A percentile compares a stretch with the other conserved stretches of the same genome.
These are phyloP conservation scores for Diplodus puntazzo DNA, from an alignment of 2,797 vertebrate genomes.

Conservation along the genomic window DNA sequence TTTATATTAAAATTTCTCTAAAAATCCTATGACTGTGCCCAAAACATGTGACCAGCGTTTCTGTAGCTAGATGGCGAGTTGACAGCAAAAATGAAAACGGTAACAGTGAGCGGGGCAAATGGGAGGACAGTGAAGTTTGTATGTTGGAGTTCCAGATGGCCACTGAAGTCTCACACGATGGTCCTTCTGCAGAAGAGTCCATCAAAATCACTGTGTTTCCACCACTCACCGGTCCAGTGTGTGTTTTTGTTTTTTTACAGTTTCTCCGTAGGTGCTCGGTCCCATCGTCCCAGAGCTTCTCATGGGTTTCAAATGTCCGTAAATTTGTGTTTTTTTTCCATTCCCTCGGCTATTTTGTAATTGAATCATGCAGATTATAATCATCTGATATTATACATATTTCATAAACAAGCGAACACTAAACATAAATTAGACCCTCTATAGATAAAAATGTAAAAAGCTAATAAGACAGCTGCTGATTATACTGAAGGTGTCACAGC, in stretches of 20 bases:
- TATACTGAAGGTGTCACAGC: constrained; percentile 70
- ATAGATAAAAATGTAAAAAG: constrained; percentile 87
- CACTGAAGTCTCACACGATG: constrained; percentile 14
- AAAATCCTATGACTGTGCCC: constrained; percentile 47
- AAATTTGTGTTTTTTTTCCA: constrained; percentile 42
- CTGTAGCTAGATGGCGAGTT: constrained; percentile 30
- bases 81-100: constrained; percentile 54
- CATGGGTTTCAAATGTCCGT: constrained; percentile 25
- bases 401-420: constrained; percentile 86
- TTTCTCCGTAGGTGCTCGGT: constrained; percentile 26
- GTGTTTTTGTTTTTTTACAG: constrained; percentile 11
- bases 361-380: constrained; percentile 84
- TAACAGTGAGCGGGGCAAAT: constrained; percentile 21
- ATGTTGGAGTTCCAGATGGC: constrained; percentile 45
- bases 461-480: constrained; percentile 81
- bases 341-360: constrained; percentile 69
- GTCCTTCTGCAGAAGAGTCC: constrained; percentile 29
- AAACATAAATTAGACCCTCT: constrained; percentile 83
- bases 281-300: constrained; percentile 25
- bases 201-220: constrained; percentile 21
- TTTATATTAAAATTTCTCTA: constrained; percentile 76
- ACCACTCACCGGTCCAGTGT: neutral
- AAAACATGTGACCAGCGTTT: constrained; percentile 57
- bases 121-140: constrained; percentile 39
- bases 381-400: constrained; percentile 82